These are phyloP conservation scores for Unio delphinus DNA, from an alignment of 2,888 invertebrate species.

Conservation along the genomic window DNA sequence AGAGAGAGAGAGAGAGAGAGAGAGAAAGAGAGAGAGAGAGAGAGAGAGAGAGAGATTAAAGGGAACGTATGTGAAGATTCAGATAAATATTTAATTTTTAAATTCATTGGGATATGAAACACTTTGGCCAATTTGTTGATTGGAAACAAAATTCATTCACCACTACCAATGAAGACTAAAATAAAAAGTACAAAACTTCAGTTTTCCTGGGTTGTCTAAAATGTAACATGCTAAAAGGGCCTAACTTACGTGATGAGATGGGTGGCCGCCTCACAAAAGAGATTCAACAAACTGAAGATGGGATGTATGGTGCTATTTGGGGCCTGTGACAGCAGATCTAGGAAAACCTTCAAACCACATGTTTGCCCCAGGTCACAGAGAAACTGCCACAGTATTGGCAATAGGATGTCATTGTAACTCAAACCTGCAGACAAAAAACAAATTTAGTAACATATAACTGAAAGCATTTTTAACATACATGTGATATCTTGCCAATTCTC, in stretches of 20 bases:
- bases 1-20: too few relatives aligned
- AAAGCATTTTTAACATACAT: too few relatives aligned
- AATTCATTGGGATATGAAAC: too few relatives aligned
- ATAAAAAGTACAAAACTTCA: too few relatives aligned
- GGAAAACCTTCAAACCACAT: conserved; percentile 89
- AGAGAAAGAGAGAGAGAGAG: too few relatives aligned
- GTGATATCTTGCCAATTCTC: too few relatives aligned
- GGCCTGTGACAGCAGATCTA: conserved; percentile 86
- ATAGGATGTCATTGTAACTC: conserved; percentile 92
- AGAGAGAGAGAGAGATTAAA: too few relatives aligned
- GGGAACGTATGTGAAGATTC: too few relatives aligned
- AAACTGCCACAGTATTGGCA: conserved; percentile 92
- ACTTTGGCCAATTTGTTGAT: too few relatives aligned
- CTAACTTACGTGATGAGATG: conserved; percentile 92
- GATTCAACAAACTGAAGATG: conserved; percentile 92
- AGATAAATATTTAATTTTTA: too few relatives aligned
- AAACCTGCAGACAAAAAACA: conserved; percentile 78
- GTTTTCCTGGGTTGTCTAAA: background rate
- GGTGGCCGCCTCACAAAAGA: conserved; percentile 95
- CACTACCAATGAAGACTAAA: too few relatives aligned
- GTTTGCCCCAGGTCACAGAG: conserved; percentile 89
- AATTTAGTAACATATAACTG: background rate
- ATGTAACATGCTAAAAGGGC: conserved; percentile 2
- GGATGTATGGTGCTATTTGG: conserved; percentile 84
- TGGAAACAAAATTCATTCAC: too few relatives aligned